Base-by-base conservation (phyloP, 2,797 vertebrate genomes). In the Crypturellus tataupa region DNA sequence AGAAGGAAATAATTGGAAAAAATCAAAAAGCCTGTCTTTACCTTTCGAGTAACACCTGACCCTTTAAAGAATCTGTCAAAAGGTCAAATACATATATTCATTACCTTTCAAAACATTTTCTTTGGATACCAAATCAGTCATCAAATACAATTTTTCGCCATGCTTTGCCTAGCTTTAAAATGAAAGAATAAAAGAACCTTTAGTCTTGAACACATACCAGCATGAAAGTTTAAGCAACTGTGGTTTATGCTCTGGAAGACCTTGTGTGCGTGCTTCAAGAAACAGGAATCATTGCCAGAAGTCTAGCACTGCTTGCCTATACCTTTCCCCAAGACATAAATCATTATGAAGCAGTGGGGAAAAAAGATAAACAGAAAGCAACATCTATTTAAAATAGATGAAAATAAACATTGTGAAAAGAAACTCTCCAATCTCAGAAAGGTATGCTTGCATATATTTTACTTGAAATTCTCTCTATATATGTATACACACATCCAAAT, bases 241-340 rank as follows among this genome's bases (percentile, higher is more conserved):
- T 10, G 31, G 63, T 91, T 91, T 94, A 79, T 73, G 27, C 39
- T 90, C 73, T 90, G 72, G 87, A 91, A 80, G 44, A 80, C 15
- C 81, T 81, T 81, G 10, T 85, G 20, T 59, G 40, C 55, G 59
- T 29, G 70, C 35, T 93, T 89, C 39, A 89, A 69, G 90, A 93
- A 89, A 62, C 3, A 65, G 75, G 42, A 90, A 90, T 77, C 25
- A 71, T 72, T 73, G 90, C 67, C 63, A 85, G 35, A 85, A 93
- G 8, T 10, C 62, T 67, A 72, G 39, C 44, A 79, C 8, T 29
- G 53, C 80, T 95, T 93, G 84, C 37, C 80, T 84, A 70, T 37
- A 89, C 51, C 78, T 80, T 86, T 88, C 83, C 91, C 91, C 93
- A 23, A 84, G 39, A 81, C 24, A 85, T 40, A 91, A 95, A 77